Evolutionary conservation across 2,797 vertebrate species (phyloP).

Genomic region (Halcyon badia): DNA sequence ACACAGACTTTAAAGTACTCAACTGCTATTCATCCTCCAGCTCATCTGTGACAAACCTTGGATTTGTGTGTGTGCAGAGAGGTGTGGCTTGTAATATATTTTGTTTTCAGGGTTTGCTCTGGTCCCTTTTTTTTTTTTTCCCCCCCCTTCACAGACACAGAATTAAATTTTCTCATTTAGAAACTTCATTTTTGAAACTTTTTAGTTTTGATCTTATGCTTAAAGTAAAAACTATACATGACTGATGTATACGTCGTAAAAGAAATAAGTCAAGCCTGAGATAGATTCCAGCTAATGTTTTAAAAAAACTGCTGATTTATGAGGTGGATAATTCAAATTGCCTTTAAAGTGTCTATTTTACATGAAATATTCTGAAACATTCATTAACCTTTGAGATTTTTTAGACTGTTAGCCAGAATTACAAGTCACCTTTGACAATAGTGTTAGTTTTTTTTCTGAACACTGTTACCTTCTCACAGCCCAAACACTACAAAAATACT

Average conservation of each 20-base stretch:
- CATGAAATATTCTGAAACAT: conserved; percentile 13
- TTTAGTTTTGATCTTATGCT: background rate
- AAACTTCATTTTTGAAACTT: background rate
- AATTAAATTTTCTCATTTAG: background rate
- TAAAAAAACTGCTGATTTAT: background rate
- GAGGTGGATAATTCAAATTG: background rate
- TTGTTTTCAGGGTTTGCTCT: background rate
- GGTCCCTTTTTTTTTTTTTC: background rate
- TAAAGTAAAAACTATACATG: background rate
- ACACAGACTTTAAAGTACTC: conserved; percentile 9
- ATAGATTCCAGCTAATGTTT: background rate
- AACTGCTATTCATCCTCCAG: background rate
- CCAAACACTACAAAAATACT: background rate
- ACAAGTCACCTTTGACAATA: background rate
- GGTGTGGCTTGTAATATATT: background rate
- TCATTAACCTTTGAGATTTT: background rate
- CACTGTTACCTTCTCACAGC: background rate
- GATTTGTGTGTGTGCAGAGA: background rate
- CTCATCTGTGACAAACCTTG: background rate
- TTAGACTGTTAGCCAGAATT: background rate
- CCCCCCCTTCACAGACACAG: background rate
- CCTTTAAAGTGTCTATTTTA: conserved; percentile 9
- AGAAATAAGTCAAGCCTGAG: background rate
- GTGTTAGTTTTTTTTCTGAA: background rate
- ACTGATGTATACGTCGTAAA: background rate